phyloP scores from a whole-genome alignment of 2,113 vertebrate species.

The Macquaria ambigua region DNA sequence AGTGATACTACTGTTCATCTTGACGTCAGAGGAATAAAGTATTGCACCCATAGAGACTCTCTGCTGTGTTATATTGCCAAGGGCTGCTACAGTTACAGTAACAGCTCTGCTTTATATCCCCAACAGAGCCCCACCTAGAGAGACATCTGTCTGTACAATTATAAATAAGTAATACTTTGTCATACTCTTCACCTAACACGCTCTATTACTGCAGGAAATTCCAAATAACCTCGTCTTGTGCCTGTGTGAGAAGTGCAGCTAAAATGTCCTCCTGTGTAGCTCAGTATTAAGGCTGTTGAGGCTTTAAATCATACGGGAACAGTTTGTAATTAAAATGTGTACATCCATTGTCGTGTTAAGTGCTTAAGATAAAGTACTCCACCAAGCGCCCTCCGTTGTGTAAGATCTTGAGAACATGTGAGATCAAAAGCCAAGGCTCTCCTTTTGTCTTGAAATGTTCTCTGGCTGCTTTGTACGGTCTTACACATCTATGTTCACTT shows the following conservation, averaged over 20 bases:
- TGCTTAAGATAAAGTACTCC: constrained; percentile 28
- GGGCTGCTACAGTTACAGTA: too few relatives aligned
- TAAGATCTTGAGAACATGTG: constrained; percentile 24
- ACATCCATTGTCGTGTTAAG: not conserved
- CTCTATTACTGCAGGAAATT: not conserved
- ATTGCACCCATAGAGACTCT: too few relatives aligned
- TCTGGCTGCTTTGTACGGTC: constrained; percentile 39
- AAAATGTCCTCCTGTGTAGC: not conserved
- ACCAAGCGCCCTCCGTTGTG: not conserved
- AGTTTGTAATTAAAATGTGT: constrained; percentile 25
- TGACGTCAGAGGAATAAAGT: too few relatives aligned
- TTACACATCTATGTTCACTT: constrained; percentile 39
- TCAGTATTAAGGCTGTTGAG: not conserved
- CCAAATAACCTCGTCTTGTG: not conserved
- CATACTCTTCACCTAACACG: not conserved
- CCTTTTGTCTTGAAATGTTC: constrained; percentile 33
- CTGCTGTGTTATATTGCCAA: too few relatives aligned
- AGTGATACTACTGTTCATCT: too few relatives aligned
- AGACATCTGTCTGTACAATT: not conserved
- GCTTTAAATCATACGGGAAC: constrained; percentile 1
- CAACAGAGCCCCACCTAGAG: not conserved
- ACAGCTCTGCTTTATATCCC: not conserved
- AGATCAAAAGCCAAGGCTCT: constrained; percentile 33
- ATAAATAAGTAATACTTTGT: not conserved
- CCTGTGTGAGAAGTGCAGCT: not conserved